Conservation (phyloP, 2,888 invertebrate genomes). For the Scaptomyza reducta region DNA sequence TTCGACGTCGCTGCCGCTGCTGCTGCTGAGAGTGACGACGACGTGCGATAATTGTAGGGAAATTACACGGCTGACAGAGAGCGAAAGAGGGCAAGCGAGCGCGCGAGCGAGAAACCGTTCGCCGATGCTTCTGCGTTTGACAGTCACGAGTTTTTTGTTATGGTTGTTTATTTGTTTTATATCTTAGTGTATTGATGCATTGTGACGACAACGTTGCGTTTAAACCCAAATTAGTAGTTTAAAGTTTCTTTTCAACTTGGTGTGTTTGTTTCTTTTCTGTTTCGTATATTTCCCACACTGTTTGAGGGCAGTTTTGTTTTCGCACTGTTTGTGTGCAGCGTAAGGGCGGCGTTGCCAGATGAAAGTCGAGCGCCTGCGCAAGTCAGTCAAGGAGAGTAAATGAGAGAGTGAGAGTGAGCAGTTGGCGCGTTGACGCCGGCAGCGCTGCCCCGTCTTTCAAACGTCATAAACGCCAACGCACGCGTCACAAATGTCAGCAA, state of each 20-base stretch:
- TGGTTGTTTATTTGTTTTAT: conserved; percentile 19
- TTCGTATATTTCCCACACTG: conserved; percentile 5
- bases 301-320: conserved; percentile 23
- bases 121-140: not conserved
- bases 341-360: conserved; percentile 63
- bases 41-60: conserved; percentile 72
- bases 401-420: conserved; percentile 3
- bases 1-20: conserved; percentile 22
- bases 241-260: conserved; percentile 12
- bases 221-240: conserved; percentile 54
- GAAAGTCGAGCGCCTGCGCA: conserved; percentile 63
- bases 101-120: conserved; percentile 24
- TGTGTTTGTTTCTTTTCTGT: conserved; percentile 1
- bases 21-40: conserved; percentile 46
- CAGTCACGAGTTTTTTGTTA: conserved; percentile 36
- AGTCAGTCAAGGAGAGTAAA: conserved; percentile 36
- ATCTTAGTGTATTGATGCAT: conserved; percentile 26
- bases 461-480: conserved; percentile 42
- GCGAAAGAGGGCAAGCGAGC: conserved; percentile 22
- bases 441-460: conserved; percentile 22
- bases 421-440: conserved; percentile 13
- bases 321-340: conserved; percentile 24
- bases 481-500: conserved; percentile 19
- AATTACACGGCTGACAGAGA: conserved; percentile 60
- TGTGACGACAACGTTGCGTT: conserved; percentile 38